Base-by-base conservation (phyloP, 2,888 invertebrate species). In the Phyto melanocephala region DNA sequence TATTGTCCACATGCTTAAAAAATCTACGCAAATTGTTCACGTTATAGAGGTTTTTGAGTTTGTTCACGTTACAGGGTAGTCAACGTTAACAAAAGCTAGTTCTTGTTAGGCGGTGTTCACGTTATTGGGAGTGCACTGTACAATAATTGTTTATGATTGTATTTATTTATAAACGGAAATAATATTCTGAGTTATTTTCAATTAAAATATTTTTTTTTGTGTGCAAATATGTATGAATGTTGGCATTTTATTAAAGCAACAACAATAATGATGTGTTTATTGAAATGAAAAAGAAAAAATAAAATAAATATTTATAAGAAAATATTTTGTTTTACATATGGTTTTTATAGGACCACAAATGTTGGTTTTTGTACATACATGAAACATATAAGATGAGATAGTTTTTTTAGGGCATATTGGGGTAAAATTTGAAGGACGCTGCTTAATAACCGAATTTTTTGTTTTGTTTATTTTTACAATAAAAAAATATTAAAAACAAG, bases 241-340 rank as follows among this genome's bases (percentile, higher is more conserved):
- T 40, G 22, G 20, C 13, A 67, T 52, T 33, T 62, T 52, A 77
- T 68, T 77, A 3, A 28, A 5, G 42, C 50, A 60, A 70, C 17
- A 54, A 24, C 17, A 20, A 28, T 63, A 62, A 78, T 63, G 70
- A 78, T 56, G 77, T 78, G 77, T 70, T 78, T 70, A 78, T 70
- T 62, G 77, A 47, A 63, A 63, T 70, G 24, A 3, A 5, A 5
- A 5, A 28, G 6, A 28, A 28, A 42, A 3, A 5, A 5, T 28
- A 28, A 28, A 28, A 28, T 28, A 28, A 28, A 28, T 6, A n/a
- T 50, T 45, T 58, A 37, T 56, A 13, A 65, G 33, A 67, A 56
- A 65, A 17, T 11, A 65, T 24, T 75, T 63, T 45, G 24, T 56
- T 70, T 58, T n/a, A 56, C 28, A 6, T 10, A 37, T 7, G 50